Base-by-base conservation (phyloP, 30 jellyfish, hydroid and myxozoan species). In the Catostylus mosaicus region DNA sequence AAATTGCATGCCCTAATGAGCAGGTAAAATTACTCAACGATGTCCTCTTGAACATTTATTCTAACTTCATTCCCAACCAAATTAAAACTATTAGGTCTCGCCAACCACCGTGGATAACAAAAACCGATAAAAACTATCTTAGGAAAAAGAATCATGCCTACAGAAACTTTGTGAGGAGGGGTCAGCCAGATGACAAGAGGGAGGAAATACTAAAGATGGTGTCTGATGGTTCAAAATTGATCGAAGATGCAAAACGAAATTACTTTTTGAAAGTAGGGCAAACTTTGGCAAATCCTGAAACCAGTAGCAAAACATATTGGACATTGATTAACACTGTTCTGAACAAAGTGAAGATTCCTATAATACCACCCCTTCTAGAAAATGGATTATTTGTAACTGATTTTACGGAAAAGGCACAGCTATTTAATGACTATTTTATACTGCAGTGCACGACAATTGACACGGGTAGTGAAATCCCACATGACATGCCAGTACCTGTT, bases 241-340 rank as follows among this genome's bases (percentile, higher is more conserved):
- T 87, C 60, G 88, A 67, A 30, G 72, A 67, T 70, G 90, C 96
- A 30, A 87, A 87, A 36, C 83, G 77, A 30, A 67, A 67, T 61
- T 66, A 77, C 88, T 59, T 87, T n/a, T 67, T 52, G 40, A 87
- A 69, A 54, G 82, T 48, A 62, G 96, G 96, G 76, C 45, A 78
- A 36, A 77, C 87, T 46, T 61, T 77, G 48, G 88, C 88, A 20
- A 72, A 52, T 72, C 91, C 79, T 46, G 77, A 74, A 73, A 76
- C 90, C 59, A 47, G 86, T 71, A 66, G 86, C 68, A 87, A 77
- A 80, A 77, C 90, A 19, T 87, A 87, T 67, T 87, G 96, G 96
- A 77, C 90, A 34, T 62, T 78, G 38, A 66, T 87, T 14, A 87
- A 76, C 57, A 67, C 82, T 56, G 86, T 87, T 56, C 78, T 87